Percentiles rank a stretch among this genome's conserved stretches.
Conservation (phyloP, 2,888 invertebrate species). For the Eristalis intricaria region DNA sequence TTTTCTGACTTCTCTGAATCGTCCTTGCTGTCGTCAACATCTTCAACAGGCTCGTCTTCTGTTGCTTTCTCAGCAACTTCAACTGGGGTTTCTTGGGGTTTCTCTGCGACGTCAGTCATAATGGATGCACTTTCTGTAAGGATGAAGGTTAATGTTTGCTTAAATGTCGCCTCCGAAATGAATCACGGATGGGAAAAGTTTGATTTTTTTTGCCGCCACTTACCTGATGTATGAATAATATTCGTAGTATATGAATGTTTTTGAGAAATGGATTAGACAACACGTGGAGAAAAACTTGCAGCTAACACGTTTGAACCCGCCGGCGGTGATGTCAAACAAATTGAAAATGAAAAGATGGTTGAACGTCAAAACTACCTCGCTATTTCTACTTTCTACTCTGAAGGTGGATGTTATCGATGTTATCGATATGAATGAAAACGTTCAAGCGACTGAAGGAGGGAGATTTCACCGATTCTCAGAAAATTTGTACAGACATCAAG, state of each 20-base stretch:
- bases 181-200: neutral
- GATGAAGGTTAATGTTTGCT: slow-evolving; percentile 28
- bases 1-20: slow-evolving; percentile 39
- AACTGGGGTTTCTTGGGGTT: slow-evolving; percentile 64
- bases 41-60: slow-evolving; percentile 22
- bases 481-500: neutral
- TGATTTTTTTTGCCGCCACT: neutral
- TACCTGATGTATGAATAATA: slow-evolving; percentile 18
- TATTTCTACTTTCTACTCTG: neutral
- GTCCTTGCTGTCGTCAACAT: slow-evolving; percentile 21
- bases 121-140: slow-evolving; percentile 44
- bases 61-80: slow-evolving; percentile 56
- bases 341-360: slow-evolving; percentile 47
- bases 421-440: slow-evolving; percentile 1
- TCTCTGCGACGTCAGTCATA: slow-evolving; percentile 78
- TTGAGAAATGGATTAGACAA: slow-evolving; percentile 8
- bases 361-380: slow-evolving; percentile 22
- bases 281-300: slow-evolving; percentile 47
- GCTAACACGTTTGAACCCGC: slow-evolving; percentile 54
- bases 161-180: neutral
- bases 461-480: neutral
- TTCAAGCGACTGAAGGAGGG: neutral
- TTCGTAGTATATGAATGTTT: neutral
- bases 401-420: slow-evolving; percentile 12
- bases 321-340: slow-evolving; percentile 67